Evolutionary conservation across 2,888 invertebrate genomes (phyloP), one percentile per base, ranked within the genome.

Genomic region (Cantharis rufa): DNA sequence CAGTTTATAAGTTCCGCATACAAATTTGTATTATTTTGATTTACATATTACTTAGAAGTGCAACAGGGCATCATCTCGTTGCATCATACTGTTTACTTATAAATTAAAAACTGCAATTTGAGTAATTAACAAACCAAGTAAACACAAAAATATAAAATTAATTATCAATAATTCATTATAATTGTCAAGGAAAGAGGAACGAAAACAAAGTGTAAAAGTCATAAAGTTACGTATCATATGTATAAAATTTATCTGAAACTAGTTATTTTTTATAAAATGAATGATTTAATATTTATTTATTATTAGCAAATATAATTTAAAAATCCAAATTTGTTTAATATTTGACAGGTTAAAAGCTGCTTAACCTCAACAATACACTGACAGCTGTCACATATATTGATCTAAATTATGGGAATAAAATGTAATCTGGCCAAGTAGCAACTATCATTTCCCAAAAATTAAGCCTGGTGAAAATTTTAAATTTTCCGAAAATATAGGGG

Each of bases 401-500:
- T 75, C 71, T 68, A 75, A 69, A 66, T 48, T 48, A 48, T 13
- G 7, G n/a, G n/a, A 48, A 48, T 48, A 9, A 32, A 48, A 48
- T 48, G 48, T 48, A 48, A 48, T 48, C 48, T 48, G 7, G 13
- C 48, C 48, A n/a, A 48, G 48, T 48, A 48, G n/a, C 48, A n/a
- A 48, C n/a, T 48, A 48, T n/a, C n/a, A 48, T 48, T 48, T 48
- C 48, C 48, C n/a, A 48, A n/a, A 16, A 64, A 64, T 7, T 7
- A 13, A 64, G n/a, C 18, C 18, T 15, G 15, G 15, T 11, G 69
- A 27, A 70, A 64, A n/a, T 21, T 64, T 64, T 0, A 24, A 70
- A 74, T 71, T 77, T 77, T 71, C 71, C 21, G 62, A 74, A 48
- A 71, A 83, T 87, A 86, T 87, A 85, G 86, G 85, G 84, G 86